Percentiles rank a stretch among this genome's conserved stretches.
Conservation (phyloP, 2,113 vertebrate species). For the Ia io region DNA sequence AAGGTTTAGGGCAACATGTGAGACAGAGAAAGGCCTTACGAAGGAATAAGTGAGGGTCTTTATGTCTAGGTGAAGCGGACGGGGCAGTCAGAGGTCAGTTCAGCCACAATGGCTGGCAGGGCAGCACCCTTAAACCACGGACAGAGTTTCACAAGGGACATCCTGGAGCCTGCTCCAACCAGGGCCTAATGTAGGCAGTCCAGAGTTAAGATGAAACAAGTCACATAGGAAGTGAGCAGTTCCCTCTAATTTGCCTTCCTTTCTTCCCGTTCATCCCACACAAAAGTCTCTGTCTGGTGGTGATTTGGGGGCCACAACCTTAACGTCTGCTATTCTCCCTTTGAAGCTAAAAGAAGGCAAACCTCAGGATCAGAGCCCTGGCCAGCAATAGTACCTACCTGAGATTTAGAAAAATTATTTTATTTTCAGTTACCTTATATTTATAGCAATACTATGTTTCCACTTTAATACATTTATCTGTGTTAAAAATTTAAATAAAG, state of each 20-base stretch:
- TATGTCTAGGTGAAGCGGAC: neutral
- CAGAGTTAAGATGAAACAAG: neutral
- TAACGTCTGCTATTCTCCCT: neutral
- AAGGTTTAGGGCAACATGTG: neutral
- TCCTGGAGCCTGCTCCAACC: too few relatives aligned
- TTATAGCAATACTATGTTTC: neutral
- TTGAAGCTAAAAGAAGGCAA: neutral
- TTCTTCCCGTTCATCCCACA: neutral
- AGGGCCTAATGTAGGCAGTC: neutral
- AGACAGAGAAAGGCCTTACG: neutral
- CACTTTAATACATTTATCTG: neutral
- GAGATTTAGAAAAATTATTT: neutral
- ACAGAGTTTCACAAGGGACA: neutral
- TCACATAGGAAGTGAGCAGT: accelerated
- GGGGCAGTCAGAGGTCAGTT: neutral
- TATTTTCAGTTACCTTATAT: neutral
- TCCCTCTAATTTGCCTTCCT: neutral
- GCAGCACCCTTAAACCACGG: neutral
- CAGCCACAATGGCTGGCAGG: accelerated
- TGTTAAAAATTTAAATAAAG: neutral
- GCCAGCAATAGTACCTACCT: neutral
- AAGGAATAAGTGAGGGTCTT: neutral
- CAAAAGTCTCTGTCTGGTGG: neutral
- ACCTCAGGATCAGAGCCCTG: neutral
- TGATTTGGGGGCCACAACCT: neutral